Percentiles rank a stretch among this genome's conserved stretches.
Evolutionary conservation across 2,888 invertebrate species (phyloP).

Genomic region (Pemphredon lugubris): DNA sequence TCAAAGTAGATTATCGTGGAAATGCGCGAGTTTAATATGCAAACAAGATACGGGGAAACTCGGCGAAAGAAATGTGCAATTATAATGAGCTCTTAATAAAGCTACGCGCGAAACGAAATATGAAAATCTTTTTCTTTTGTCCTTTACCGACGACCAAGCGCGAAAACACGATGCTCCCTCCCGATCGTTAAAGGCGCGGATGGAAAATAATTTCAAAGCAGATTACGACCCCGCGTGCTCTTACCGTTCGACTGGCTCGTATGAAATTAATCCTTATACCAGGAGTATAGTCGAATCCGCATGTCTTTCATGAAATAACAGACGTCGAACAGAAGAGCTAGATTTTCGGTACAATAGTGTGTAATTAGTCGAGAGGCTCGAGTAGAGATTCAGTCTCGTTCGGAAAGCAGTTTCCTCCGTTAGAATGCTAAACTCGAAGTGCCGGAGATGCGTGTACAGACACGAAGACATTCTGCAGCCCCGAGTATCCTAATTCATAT

Average conservation of each 20-base stretch:
- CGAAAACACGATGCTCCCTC: slow-evolving; percentile 31
- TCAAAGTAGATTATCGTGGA: too few relatives aligned
- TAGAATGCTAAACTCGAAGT: slow-evolving; percentile 23
- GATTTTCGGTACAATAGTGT: slow-evolving; percentile 75
- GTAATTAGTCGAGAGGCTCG: slow-evolving; percentile 79
- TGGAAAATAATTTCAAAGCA: slow-evolving; percentile 61
- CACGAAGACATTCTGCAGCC: background rate
- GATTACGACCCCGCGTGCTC: slow-evolving; percentile 53
- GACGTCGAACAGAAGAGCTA: slow-evolving; percentile 59
- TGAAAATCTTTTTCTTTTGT: background rate
- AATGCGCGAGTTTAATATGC: too few relatives aligned
- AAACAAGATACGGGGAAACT: too few relatives aligned
- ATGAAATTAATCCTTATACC: slow-evolving; percentile 57
- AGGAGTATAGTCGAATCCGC: slow-evolving; percentile 24
- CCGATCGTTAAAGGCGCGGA: slow-evolving; percentile 35
- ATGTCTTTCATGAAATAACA: slow-evolving; percentile 63
- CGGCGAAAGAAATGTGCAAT: too few relatives aligned
- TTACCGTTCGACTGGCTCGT: slow-evolving; percentile 42
- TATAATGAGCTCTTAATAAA: too few relatives aligned
- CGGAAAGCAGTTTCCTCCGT: slow-evolving; percentile 13
- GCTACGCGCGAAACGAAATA: too few relatives aligned
- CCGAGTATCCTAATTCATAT: slow-evolving; percentile 9
- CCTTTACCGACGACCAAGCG: slow-evolving; percentile 17
- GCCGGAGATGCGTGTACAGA: background rate
- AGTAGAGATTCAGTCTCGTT: slow-evolving; percentile 37